Evolutionary conservation across 2,888 invertebrate genomes (phyloP), one percentile per base, ranked within the genome.

Genomic region (Drosophila mettleri): DNA sequence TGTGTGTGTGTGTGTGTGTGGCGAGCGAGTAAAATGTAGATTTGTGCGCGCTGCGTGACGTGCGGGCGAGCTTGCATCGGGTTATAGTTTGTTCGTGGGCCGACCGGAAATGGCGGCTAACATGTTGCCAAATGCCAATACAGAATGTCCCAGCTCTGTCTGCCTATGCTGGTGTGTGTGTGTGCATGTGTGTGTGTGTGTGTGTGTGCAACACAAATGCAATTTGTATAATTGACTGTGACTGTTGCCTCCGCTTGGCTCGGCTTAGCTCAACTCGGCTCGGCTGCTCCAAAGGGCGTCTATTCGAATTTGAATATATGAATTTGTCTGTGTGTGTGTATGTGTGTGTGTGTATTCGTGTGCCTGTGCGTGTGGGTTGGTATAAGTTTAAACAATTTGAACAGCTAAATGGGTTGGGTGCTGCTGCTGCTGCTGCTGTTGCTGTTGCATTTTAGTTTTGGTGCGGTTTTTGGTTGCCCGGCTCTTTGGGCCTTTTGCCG

Each of bases 221-320:
- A 84, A 84, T 88, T 84, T 84, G 88, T 88, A 86, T 84, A 84
- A 84, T 88, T 84, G 84, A 86, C 84, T 84, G 86, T 79, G 86
- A 82, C 82, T 85, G 78, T 75, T 62, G 67, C 76, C 76, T 66
- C 59, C 54, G 45, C 48, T 61, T 46, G 58, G 24, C 43, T 54
- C 57, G 36, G 53, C 49, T 51, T 34, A 45, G 58, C 49, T 49
- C 38, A 29, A 36, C 62, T 58, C 45, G 39, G 53, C 46, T 52
- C 41, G 59, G 43, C 45, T 39, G 52, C 46, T 48, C 33, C 61
- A 52, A 46, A 54, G 58, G 48, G 54, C 63, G 64, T 65, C 69
- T 68, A 77, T 67, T 74, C 69, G 66, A 76, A 65, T 80, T 60
- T 65, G 71, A 48, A 80, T 66, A 58, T 59, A 31, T 64, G 31